These are phyloP conservation scores for Casuarius casuarius DNA, from an alignment of 2,113 vertebrate genomes.

Conservation along the genomic window DNA sequence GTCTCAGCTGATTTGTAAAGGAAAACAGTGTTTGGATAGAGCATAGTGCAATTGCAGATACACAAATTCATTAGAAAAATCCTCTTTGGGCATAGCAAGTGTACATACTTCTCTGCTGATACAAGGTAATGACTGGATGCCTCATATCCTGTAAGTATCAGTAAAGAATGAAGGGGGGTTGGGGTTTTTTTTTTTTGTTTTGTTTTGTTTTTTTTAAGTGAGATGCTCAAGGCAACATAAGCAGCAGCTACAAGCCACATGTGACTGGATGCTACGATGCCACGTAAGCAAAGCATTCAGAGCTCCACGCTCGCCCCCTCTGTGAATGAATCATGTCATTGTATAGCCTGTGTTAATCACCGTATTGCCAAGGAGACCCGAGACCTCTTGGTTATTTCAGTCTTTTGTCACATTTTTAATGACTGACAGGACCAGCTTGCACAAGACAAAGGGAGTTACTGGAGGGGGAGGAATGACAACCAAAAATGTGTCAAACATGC, in stretches of 20 bases:
- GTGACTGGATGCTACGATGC: not conserved
- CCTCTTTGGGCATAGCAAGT: not conserved
- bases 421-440: not conserved
- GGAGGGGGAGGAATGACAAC: not conserved
- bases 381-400: not conserved
- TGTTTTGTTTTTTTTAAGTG: not conserved
- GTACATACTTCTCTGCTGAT: not conserved
- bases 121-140: not conserved
- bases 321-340: not conserved
- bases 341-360: not conserved
- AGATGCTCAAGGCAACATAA: not conserved
- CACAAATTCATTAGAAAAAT: not conserved
- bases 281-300: not conserved
- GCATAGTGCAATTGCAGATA: not conserved
- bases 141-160: not conserved
- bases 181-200: not conserved
- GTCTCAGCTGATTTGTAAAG: not conserved
- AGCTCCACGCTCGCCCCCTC: not conserved
- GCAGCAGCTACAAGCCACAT: not conserved
- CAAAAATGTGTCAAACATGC: not conserved
- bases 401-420: not conserved
- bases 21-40: not conserved
- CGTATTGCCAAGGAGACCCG: not conserved
- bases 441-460: not conserved
- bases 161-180: not conserved